These are phyloP conservation scores for Phengaris alcon DNA, from an alignment of 2,888 invertebrate species.

Conservation along the genomic window DNA sequence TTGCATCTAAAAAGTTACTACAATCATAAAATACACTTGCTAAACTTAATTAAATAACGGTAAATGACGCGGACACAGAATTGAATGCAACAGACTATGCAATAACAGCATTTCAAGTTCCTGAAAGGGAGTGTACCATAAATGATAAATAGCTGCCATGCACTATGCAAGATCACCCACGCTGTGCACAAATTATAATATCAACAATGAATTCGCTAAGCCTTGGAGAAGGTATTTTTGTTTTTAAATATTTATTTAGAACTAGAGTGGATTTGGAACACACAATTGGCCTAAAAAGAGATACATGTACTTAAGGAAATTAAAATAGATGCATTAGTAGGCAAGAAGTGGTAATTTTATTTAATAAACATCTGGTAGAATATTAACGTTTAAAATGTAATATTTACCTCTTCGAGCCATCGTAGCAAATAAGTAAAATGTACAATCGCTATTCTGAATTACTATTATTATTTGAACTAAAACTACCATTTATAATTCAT, in stretches of 20 bases:
- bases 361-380: too few relatives aligned
- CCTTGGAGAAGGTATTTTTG: background rate
- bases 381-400: too few relatives aligned
- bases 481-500: background rate
- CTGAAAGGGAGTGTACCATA: constrained; percentile 31
- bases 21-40: constrained; percentile 2
- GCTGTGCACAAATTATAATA: constrained; percentile 28
- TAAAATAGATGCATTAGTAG: too few relatives aligned
- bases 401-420: too few relatives aligned
- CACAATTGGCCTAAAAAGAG: too few relatives aligned
- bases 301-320: too few relatives aligned
- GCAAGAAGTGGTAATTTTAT: background rate
- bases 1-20: background rate
- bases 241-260: background rate
- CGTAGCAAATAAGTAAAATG: too few relatives aligned
- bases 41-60: background rate
- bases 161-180: constrained; percentile 30
- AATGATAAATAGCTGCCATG: constrained; percentile 30
- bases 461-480: too few relatives aligned
- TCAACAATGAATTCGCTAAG: background rate
- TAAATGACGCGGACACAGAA: background rate
- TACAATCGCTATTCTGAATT: too few relatives aligned
- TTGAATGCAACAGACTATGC: constrained; percentile 18
- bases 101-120: constrained; percentile 21
- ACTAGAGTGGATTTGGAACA: background rate